These are phyloP conservation scores for Sabatieria punctata DNA, from an alignment of 2,888 invertebrate genomes.

Conservation along the genomic window DNA sequence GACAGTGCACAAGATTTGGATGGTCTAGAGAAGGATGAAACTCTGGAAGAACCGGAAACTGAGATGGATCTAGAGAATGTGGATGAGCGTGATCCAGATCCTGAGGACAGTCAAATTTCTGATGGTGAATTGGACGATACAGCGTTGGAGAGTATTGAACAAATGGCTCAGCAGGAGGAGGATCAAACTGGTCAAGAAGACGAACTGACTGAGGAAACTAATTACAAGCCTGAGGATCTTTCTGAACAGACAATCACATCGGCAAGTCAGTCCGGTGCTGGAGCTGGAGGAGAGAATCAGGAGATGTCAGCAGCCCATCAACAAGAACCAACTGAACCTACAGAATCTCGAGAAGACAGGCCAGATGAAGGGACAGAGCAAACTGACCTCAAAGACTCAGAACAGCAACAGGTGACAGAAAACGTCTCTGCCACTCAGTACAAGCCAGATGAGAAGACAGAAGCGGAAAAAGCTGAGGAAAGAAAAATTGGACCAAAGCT, in stretches of 20 bases:
- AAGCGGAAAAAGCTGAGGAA: conserved; percentile 3
- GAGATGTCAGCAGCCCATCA: conserved; percentile 19
- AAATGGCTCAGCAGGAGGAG: conserved; percentile 32
- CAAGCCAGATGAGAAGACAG: conserved; percentile 11
- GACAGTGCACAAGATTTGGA: conserved; percentile 18
- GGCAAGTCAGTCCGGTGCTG: too few species aligned
- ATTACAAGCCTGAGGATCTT: too few species aligned
- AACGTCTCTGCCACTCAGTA: too few species aligned
- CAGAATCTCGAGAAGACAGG: background rate
- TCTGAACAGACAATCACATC: conserved; percentile 33
- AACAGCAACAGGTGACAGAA: conserved; percentile 14
- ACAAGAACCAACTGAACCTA: conserved; percentile 3
- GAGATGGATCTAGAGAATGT: conserved; percentile 33
- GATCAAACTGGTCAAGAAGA: conserved; percentile 41
- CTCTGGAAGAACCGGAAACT: conserved; percentile 36
- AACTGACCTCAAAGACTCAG: background rate
- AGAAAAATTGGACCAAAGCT: conserved; percentile 1
- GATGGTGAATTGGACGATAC: conserved; percentile 34
- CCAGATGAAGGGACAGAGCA: background rate
- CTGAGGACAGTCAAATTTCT: too few species aligned
- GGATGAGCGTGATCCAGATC: too few species aligned
- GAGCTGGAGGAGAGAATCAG: conserved; percentile 37
- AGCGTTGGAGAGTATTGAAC: background rate
- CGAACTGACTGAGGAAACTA: conserved; percentile 18
- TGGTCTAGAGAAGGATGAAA: conserved; percentile 43